Evolutionary conservation across 1,140 invertebrate species (phyloP).

Genomic region (Ceratina japonica): DNA sequence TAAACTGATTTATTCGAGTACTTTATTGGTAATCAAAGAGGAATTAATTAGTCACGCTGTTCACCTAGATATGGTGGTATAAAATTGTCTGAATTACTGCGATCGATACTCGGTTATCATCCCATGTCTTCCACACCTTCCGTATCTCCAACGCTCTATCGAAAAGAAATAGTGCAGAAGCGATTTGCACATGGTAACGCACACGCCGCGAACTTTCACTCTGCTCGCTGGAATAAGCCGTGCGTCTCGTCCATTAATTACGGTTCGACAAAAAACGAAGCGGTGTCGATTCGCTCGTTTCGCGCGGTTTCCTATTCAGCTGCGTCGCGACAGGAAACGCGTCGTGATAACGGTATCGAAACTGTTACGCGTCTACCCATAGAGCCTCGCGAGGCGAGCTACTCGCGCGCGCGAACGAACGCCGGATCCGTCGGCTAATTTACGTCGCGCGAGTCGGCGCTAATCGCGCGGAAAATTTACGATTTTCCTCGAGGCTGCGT

Average conservation of each 20-base stretch:
- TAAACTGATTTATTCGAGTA: no score
- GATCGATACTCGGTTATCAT: no score
- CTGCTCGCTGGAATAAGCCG: background rate
- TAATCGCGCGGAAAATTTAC: slow-evolving; percentile 53
- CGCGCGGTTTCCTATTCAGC: background rate
- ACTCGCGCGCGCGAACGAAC: background rate
- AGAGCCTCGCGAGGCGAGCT: slow-evolving; percentile 44
- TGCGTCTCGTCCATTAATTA: background rate
- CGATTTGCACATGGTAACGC: background rate
- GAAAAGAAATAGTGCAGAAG: background rate
- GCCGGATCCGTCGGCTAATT: slow-evolving; percentile 44
- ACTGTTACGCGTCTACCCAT: slow-evolving; percentile 59
- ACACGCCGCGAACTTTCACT: background rate
- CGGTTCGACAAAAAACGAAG: background rate
- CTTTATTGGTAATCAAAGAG: no score
- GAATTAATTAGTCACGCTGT: no score
- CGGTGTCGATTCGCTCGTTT: background rate
- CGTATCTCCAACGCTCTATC: no score
- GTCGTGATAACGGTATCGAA: slow-evolving; percentile 65
- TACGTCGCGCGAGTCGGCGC: slow-evolving; percentile 22
- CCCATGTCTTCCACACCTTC: no score
- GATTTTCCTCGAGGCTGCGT: slow-evolving; percentile 26
- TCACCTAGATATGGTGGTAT: no score
- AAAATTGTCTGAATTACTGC: no score
- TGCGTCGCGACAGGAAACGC: slow-evolving; percentile 54